Evolutionary conservation across 2,797 vertebrate genomes (phyloP), one percentile per base, ranked within the genome.

Genomic region (Sebastes paucispinis): DNA sequence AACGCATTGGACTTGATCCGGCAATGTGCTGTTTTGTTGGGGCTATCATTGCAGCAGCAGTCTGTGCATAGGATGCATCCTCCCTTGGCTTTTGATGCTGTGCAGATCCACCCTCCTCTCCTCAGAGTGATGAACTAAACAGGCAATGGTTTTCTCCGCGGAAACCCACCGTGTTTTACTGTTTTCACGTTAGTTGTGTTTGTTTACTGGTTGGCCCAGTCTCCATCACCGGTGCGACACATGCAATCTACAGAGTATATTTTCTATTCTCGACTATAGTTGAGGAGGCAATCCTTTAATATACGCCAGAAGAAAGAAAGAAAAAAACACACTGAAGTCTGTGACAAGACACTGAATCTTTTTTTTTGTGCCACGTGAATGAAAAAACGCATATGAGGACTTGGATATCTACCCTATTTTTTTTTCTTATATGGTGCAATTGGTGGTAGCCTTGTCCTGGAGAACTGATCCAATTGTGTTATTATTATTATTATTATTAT

Each of bases 31-130:
- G 88, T 89, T 94, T 93, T 94, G 90, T 88, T 89, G 95, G 96
- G 95, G 94, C 95, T 96, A 95, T 96, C 95, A 96, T 96, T 97
- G 97, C 97, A 94, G 93, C 97, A 94, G 93, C 97, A 93, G 93
- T 95, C 94, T 96, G 95, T 95, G 95, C 95, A 94, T 98, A 97
- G 96, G 96, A 98, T 97, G 97, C 96, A 96, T 97, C 96, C 96
- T 96, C 95, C 95, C 95, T 93, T 96, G 97, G 96, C 97, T 96
- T 96, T 96, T 95, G 96, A 96, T 97, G 97, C 97, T 96, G 96
- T 96, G 96, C 97, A 96, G 97, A 98, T 97, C 97, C 97, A 97
- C 97, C 97, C 97, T 96, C 91, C 93, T 93, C 93, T 97, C 96
- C 93, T 96, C 95, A 94, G 93, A 97, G 95, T 96, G 94, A 97